phyloP scores from a whole-genome alignment of 92 coral and sea anemone genomes.

The Zoanthus sociatus region DNA sequence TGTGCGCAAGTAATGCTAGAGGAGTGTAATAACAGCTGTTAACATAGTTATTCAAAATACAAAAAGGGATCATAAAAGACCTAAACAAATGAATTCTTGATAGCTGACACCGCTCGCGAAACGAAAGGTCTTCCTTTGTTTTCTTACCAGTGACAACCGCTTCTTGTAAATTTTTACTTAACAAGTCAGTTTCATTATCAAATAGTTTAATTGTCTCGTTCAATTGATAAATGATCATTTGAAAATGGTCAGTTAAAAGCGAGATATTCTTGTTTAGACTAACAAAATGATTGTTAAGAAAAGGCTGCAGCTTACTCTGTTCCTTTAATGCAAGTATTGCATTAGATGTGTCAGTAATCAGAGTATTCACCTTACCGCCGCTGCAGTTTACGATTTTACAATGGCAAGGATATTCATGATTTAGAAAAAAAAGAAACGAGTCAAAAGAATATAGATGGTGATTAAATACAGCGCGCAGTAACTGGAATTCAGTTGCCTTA shows the following conservation, averaged over 20 bases:
- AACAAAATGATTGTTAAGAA: neutral
- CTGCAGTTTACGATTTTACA: neutral
- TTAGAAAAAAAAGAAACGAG: neutral
- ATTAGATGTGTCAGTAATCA: neutral
- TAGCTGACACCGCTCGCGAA: neutral
- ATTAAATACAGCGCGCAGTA: conserved; percentile 6
- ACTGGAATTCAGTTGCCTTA: conserved; percentile 44
- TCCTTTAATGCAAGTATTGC: neutral
- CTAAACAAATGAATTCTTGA: neutral
- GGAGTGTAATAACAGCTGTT: neutral
- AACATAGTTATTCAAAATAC: neutral
- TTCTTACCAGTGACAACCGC: neutral
- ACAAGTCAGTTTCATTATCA: neutral
- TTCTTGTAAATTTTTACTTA: neutral
- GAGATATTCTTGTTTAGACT: neutral
- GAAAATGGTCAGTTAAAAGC: neutral
- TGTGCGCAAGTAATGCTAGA: neutral
- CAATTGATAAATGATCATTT: neutral
- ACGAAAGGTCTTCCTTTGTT: neutral
- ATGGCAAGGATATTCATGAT: no score
- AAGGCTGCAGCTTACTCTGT: neutral
- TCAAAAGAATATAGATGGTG: neutral
- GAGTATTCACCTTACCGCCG: neutral
- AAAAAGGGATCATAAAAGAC: neutral
- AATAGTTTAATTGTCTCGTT: neutral